A percentile compares a stretch with the other conserved stretches of the same genome.
Conservation (phyloP, 1,140 invertebrate genomes). For the Caenorhabditis brenneri region DNA sequence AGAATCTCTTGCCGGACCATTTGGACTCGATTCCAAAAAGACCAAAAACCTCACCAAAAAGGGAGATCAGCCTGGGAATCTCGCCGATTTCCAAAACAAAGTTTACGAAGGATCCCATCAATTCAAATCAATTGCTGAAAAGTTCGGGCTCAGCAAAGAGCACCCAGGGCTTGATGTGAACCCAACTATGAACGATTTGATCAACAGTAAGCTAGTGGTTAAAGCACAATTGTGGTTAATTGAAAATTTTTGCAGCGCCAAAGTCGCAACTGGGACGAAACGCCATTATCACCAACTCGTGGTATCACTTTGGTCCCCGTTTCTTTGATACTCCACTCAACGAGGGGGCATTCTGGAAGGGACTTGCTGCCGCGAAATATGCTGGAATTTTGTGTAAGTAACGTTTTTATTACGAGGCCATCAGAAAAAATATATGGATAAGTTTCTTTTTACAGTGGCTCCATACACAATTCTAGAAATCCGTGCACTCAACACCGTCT, state of each 20-base stretch:
- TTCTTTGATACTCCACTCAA: constrained; percentile 69
- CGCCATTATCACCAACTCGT: constrained; percentile 24
- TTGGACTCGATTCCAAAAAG: constrained; percentile 59
- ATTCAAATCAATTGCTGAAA: constrained; percentile 67
- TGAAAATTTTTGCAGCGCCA: constrained; percentile 3
- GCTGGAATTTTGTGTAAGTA: constrained; percentile 62
- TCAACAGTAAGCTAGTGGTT: constrained; percentile 9
- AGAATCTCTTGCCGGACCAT: constrained; percentile 56
- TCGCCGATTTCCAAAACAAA: constrained; percentile 64
- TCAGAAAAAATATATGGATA: background rate
- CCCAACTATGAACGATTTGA: constrained; percentile 55
- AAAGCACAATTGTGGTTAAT: background rate
- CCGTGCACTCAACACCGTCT: constrained; percentile 48
- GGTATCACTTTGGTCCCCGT: constrained; percentile 61
- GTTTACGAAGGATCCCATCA: constrained; percentile 62
- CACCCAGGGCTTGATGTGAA: constrained; percentile 64
- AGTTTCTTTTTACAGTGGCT: constrained; percentile 48
- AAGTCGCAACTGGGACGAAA: constrained; percentile 51
- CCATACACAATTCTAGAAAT: constrained; percentile 58
- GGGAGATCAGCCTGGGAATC: constrained; percentile 56
- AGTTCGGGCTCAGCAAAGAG: constrained; percentile 64
- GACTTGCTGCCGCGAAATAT: constrained; percentile 63
- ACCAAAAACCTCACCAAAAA: constrained; percentile 57
- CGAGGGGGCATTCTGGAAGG: constrained; percentile 67
- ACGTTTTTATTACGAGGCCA: too few species aligned